Evolutionary conservation across 1,140 invertebrate species (phyloP), one percentile per base, ranked within the genome.

Genomic region (Lysiphlebus fabarum): DNA sequence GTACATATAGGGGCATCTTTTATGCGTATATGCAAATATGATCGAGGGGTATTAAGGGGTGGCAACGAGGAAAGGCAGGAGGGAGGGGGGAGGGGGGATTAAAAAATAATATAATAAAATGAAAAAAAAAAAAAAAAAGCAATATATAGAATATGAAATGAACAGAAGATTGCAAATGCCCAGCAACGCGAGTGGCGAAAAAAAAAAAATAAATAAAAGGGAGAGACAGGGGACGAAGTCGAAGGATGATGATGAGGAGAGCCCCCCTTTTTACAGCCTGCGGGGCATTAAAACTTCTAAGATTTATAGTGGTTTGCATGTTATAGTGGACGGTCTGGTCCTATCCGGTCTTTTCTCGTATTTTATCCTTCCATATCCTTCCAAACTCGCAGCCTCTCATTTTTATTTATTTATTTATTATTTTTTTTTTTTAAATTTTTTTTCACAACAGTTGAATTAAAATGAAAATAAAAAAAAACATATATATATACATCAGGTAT

Each of bases 21-120:
- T 78, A 78, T 78, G 68, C 71, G 67, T 71, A 67, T 80, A 78
- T 80, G 77, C 77, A 79, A 79, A 79, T 79, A 69, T 33, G 40
- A 37, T 36, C 26, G 53, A 36, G 64, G 63, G 62, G 57, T 17
- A 17, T 17, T 17, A 17, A 17, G 17, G 17, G 17, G 17, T 38
- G 41, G 38, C 53, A 44, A 53, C 62, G 55, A 58, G 57, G 59
- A 61, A 59, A 59, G 66, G 59, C 53, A 56, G 47, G 55, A 17
- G 41, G 54, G 64, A 56, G 51, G 51, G 61, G 44, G 49, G 58
- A 61, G 47, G 58, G 53, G 8, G 11, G 34, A 9, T 26, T 17
- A 49, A 26, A 26, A 26, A 26, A 26, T 26, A 26, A n/a, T n/a
- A n/a, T n/a, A n/a, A 26, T 26, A 26, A 26, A 26, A 26, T 26